These are phyloP conservation scores for Poeciliopsis infans DNA, from an alignment of 2,797 vertebrate genomes.

Conservation along the genomic window DNA sequence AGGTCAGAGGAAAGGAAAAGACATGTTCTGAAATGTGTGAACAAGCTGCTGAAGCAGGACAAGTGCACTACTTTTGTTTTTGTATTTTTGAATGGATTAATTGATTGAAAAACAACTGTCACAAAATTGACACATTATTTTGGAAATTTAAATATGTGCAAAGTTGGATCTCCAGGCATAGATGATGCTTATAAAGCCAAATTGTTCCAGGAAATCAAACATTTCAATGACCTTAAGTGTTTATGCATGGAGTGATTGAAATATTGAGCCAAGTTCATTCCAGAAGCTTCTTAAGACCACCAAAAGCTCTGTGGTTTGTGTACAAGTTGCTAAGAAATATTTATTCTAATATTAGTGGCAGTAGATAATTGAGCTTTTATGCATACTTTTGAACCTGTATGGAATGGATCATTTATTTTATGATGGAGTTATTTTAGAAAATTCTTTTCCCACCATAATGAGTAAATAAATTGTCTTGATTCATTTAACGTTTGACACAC, in stretches of 20 bases:
- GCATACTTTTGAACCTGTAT: neutral
- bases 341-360: neutral
- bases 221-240: neutral
- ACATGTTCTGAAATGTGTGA: neutral
- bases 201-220: neutral
- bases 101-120: neutral
- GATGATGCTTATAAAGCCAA: neutral
- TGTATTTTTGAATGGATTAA: neutral
- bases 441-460: neutral
- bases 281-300: neutral
- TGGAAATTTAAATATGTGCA: neutral
- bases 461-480: conserved; percentile 26
- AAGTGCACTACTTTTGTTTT: neutral
- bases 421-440: neutral
- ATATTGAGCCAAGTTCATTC: neutral
- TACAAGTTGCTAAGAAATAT: neutral
- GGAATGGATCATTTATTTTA: neutral
- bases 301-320: neutral
- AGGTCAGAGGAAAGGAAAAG: conserved; percentile 20
- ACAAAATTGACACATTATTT: neutral
- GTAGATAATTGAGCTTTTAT: neutral
- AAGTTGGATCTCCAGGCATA: neutral
- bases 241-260: neutral
- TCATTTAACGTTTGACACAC: conserved; percentile 23
- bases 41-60: neutral